Percentiles rank a stretch among this genome's conserved stretches.
Conservation (phyloP, 2,888 invertebrate species). For the Conops quadrifasciatus region DNA sequence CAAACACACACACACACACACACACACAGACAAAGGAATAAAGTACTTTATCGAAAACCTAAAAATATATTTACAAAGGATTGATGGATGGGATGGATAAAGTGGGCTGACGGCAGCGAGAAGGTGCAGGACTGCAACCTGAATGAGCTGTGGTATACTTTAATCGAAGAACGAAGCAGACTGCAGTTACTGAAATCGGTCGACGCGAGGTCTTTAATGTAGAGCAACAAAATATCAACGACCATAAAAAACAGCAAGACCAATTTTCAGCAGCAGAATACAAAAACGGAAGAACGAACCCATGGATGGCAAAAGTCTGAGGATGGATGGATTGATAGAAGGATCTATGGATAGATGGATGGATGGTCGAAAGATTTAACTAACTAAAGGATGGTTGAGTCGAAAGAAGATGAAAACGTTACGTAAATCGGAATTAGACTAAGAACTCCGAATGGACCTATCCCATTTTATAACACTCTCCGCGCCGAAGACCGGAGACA, state of each 20-base stretch:
- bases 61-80: conserved; percentile 5
- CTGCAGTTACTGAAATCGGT: background rate
- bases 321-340: background rate
- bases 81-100: background rate
- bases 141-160: background rate
- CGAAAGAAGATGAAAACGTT: too few relatives aligned
- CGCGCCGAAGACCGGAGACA: conserved; percentile 18
- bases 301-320: too few relatives aligned
- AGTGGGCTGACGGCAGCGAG: too few relatives aligned
- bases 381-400: conserved; percentile 22
- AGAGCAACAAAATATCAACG: background rate
- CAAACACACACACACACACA: conserved; percentile 12
- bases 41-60: background rate
- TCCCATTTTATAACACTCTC: too few relatives aligned
- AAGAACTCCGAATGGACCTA: too few relatives aligned
- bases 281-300: conserved; percentile 34
- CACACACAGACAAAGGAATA: background rate
- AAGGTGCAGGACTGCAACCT: background rate
- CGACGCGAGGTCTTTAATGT: background rate
- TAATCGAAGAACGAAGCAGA: background rate
- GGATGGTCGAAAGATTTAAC: background rate
- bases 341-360: background rate
- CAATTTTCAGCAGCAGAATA: conserved; percentile 1
- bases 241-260: background rate
- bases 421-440: too few relatives aligned